Percentiles rank a stretch among this genome's conserved stretches.
Conservation (phyloP, 2,113 vertebrate species). For the Eulemur macaco region DNA sequence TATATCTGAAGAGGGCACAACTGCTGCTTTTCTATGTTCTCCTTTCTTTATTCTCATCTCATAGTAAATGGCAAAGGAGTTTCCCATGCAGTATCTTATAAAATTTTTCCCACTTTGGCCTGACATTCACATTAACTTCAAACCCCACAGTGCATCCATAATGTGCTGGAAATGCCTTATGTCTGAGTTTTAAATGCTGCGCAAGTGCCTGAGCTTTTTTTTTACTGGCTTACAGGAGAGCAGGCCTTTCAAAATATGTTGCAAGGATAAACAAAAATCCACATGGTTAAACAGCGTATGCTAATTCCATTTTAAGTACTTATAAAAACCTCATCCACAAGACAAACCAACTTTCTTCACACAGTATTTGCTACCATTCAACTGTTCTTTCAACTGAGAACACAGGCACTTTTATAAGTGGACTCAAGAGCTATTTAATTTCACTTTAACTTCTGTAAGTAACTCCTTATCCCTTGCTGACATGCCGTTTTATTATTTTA, state of each 20-base stretch:
- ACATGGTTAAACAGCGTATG: neutral
- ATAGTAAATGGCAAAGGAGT: constrained; percentile 7
- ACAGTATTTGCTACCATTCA: neutral
- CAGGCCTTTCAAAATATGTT: constrained; percentile 60
- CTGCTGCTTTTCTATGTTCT: neutral
- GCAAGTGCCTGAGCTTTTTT: constrained; percentile 42
- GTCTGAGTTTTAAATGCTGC: constrained; percentile 42
- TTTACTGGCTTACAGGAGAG: constrained; percentile 35
- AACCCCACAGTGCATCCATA: neutral
- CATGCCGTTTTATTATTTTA: constrained; percentile 67
- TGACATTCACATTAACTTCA: constrained; percentile 58
- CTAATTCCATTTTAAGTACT: constrained; percentile 52
- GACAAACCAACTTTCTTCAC: constrained; percentile 35
- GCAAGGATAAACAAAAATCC: constrained; percentile 62
- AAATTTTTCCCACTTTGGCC: constrained; percentile 39
- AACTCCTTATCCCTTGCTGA: constrained; percentile 64
- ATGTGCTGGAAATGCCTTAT: constrained; percentile 56
- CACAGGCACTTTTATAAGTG: constrained; percentile 35
- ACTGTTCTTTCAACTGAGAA: constrained; percentile 8
- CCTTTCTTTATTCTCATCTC: constrained; percentile 40
- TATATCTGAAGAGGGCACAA: neutral
- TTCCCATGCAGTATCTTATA: constrained; percentile 15
- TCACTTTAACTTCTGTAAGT: constrained; percentile 59
- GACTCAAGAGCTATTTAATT: constrained; percentile 55
- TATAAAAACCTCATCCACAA: constrained; percentile 2